A percentile compares a stretch with the other conserved stretches of the same genome.
These are phyloP conservation scores for Eriosoma lanigerum DNA, from an alignment of 1,140 invertebrate species.

Conservation along the genomic window DNA sequence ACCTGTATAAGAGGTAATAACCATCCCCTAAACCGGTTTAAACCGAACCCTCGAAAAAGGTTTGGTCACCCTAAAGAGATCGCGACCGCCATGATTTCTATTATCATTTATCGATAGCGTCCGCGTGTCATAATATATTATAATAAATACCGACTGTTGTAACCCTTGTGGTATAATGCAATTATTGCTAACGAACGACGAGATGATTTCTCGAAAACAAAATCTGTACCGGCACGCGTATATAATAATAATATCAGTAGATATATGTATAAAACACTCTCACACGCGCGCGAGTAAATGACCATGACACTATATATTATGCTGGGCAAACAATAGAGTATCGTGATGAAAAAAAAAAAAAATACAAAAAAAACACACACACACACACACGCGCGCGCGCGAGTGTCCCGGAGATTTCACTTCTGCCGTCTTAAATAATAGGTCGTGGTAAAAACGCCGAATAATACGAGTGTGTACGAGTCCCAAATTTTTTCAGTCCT, in stretches of 20 bases:
- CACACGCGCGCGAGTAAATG: not conserved
- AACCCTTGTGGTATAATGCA: too few relatives aligned
- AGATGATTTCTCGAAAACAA: not conserved
- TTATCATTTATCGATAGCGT: too few relatives aligned
- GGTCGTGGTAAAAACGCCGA: conserved; percentile 8
- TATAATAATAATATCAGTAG: not conserved
- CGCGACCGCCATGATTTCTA: too few relatives aligned
- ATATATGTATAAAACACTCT: not conserved
- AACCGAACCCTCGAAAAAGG: too few relatives aligned
- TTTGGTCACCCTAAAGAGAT: too few relatives aligned
- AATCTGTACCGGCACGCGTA: not conserved
- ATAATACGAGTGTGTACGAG: not conserved
- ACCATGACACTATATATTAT: conserved; percentile 16
- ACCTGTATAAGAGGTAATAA: too few relatives aligned
- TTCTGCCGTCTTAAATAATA: not conserved
- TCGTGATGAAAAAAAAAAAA: too few relatives aligned
- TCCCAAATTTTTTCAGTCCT: too few relatives aligned
- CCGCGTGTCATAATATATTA: too few relatives aligned
- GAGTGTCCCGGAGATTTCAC: conserved; percentile 26
- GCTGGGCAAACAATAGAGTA: not conserved
- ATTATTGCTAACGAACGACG: not conserved
- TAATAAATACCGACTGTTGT: too few relatives aligned
- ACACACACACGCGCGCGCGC: not conserved
- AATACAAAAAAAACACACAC: not conserved
- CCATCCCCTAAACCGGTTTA: too few relatives aligned